Evolutionary conservation across 1,140 invertebrate genomes (phyloP).

Genomic region (Bombus confusus): DNA sequence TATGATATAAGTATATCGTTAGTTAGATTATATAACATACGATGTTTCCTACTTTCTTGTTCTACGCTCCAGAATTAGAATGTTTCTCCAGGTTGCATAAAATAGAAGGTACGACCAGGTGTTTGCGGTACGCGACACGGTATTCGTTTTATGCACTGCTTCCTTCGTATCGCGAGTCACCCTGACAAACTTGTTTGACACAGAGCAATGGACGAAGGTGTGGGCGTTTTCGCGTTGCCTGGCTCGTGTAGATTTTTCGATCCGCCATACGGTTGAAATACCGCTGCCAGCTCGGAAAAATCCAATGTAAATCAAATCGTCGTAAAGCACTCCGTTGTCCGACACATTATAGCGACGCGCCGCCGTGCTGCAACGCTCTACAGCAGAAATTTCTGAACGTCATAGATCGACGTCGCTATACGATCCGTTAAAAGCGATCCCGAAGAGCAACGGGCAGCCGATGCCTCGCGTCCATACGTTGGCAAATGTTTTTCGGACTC

Average conservation of each 20-base stretch:
- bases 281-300: constrained; percentile 45
- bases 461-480: not conserved
- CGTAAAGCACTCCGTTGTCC: constrained; percentile 62
- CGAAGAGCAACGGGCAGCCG: constrained; percentile 4
- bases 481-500: constrained; percentile 21
- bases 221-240: not conserved
- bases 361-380: not conserved
- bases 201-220: constrained; percentile 33
- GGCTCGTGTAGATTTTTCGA: constrained; percentile 39
- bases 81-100: not conserved
- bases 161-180: constrained; percentile 23
- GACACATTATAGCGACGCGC: constrained; percentile 35
- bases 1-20: too few species aligned
- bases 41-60: not conserved
- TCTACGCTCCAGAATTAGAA: not conserved
- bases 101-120: constrained; percentile 20
- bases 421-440: constrained; percentile 35
- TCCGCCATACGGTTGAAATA: constrained; percentile 35
- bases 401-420: constrained; percentile 44
- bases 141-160: constrained; percentile 36
- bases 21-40: too few species aligned
- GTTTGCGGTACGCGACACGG: constrained; percentile 36
- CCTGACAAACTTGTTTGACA: constrained; percentile 55
- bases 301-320: constrained; percentile 68
- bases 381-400: constrained; percentile 16